These are phyloP conservation scores for Plecotus auritus DNA, from an alignment of 2,113 vertebrate species.

Conservation along the genomic window DNA sequence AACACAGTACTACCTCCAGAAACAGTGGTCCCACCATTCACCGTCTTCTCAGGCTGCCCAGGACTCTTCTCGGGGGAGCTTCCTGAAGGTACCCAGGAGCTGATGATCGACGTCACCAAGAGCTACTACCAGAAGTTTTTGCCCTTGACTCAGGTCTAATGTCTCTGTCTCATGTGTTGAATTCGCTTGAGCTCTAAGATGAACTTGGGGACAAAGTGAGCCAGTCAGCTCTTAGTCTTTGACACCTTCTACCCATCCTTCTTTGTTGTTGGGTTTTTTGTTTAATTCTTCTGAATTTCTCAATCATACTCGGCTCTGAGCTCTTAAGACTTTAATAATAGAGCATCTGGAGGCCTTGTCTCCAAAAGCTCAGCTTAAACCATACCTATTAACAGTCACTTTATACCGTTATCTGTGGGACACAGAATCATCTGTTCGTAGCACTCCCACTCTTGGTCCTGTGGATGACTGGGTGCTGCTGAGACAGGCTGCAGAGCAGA, in stretches of 20 bases:
- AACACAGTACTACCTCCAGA: no score
- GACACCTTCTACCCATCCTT: background rate
- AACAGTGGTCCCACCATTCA: no score
- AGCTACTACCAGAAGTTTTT: slow-evolving; percentile 99
- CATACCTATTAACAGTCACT: background rate
- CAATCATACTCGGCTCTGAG: background rate
- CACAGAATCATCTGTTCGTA: slow-evolving; percentile 22
- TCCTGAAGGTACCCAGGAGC: slow-evolving; percentile 97
- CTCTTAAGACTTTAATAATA: slow-evolving; percentile 40
- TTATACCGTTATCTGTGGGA: slow-evolving; percentile 43
- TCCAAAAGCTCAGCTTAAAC: background rate
- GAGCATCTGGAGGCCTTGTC: background rate
- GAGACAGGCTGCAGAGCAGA: background rate
- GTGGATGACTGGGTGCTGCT: background rate
- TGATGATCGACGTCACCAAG: slow-evolving; percentile 99
- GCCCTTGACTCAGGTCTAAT: slow-evolving; percentile 95
- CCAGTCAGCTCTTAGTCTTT: background rate
- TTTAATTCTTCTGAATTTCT: slow-evolving; percentile 23
- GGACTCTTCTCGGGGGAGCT: slow-evolving; percentile 97
- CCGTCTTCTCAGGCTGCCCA: no score
- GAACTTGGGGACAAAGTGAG: slow-evolving; percentile 47
- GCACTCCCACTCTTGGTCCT: background rate
- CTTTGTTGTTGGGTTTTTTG: background rate
- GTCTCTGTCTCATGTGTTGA: slow-evolving; percentile 22
- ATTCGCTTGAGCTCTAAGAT: slow-evolving; percentile 51